phyloP scores from a whole-genome alignment of 2,113 vertebrate species.

The Menura novaehollandiae region DNA sequence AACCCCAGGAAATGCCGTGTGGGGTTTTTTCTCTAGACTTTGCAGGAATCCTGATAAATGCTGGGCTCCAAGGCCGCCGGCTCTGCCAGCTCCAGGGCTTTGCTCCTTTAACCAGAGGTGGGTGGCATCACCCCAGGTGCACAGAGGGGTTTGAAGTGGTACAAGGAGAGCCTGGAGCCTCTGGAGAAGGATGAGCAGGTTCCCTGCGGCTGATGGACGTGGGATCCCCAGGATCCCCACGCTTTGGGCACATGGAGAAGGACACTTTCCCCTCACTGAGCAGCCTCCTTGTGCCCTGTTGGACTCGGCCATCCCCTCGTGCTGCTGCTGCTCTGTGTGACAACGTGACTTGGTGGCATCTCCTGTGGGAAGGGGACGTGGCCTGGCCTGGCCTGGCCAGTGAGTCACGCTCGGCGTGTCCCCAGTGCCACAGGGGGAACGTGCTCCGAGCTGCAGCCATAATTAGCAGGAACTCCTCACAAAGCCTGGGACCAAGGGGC shows the following conservation, averaged over 20 bases:
- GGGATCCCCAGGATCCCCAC: no score
- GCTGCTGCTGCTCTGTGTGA: background rate
- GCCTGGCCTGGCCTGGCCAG: background rate
- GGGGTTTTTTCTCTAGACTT: background rate
- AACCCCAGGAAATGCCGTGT: background rate
- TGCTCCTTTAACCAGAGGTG: background rate
- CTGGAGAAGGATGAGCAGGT: no score
- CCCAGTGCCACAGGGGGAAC: background rate
- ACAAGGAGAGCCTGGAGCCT: background rate
- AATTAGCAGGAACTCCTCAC: background rate
- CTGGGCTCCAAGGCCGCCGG: background rate
- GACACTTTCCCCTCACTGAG: accelerated
- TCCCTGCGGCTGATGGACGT: no score
- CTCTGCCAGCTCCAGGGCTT: background rate
- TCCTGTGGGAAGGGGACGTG: accelerated
- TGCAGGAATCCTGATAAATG: background rate
- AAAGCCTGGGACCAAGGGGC: background rate
- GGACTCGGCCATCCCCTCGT: background rate
- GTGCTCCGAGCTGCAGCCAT: background rate
- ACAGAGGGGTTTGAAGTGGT: accelerated
- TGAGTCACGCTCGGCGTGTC: background rate
- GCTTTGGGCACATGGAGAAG: background rate
- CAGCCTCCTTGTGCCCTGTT: background rate
- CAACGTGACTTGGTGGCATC: accelerated
- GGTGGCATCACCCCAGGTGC: background rate